Base-by-base conservation (phyloP, 2,888 invertebrate species). In the Lordiphosa andalusiaca region DNA sequence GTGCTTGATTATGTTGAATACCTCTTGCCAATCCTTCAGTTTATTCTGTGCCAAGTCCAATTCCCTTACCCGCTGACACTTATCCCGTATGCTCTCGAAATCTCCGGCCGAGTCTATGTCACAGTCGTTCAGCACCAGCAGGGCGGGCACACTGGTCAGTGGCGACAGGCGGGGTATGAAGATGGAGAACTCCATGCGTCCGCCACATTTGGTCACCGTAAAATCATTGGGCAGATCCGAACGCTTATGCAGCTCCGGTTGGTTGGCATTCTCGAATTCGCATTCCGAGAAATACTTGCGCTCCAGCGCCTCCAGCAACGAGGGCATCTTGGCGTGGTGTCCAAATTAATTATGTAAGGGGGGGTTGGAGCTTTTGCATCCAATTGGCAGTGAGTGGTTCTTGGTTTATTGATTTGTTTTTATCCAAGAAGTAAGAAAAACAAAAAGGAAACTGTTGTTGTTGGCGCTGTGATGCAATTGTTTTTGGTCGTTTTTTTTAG, bases 1-100 rank as follows among this genome's bases (percentile, higher is more conserved):
- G 87, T 95, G 94, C 86, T 94, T 93, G 66, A 98, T 90, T 83
- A 98, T 95, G 62, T 93, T 94, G 87, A 97, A 95, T 21, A 98
- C 96, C 92, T 98, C 97, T 74, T 93, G 92, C 97, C 98, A 97
- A 85, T 95, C 93, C 62, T 93, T 93, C 19, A 98, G 92, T 88
- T 95, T 94, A 90, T 98, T 98, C 88, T 97, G 96, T 38, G 98
- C 97, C 77, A 98, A 91, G 89, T 98, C 98, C 73, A 98, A 91
- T 89, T 98, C 98, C 76, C 95, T 94, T n/a, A 98, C 97, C 77
- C 95, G 94, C 51, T 94, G 93, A 88, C 96, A 97, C 88, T 95
- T 95, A 74, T 94, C 94, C 37, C 94, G 93, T 54, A 97, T 91
- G 63, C 93, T 93, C 65, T 93, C 92, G 51, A 94, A 93, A 87